Evolutionary conservation across 2,888 invertebrate genomes (phyloP), one percentile per base, ranked within the genome.

Genomic region (Deilephila porcellus): DNA sequence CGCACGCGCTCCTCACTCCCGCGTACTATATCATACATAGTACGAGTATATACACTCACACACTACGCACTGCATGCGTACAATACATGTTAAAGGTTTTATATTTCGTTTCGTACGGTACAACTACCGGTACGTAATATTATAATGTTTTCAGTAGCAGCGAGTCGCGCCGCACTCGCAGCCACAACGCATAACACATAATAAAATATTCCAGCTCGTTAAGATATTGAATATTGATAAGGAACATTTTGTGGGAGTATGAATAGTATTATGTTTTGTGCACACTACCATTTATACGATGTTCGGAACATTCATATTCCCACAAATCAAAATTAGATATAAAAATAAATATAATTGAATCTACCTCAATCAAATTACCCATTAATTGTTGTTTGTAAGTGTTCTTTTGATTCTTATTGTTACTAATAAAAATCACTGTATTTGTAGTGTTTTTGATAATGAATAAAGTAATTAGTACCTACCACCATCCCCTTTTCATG

Each of bases 281-380:
- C 67, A 52, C 67, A n/a, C 52, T 67, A 62, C n/a, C 17, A 29
- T 53, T 74, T 62, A 73, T 53, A 71, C 63, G 71, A 71, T 67
- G 64, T 71, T 56, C 19, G 32, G 7, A 63, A 60, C 34, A 19
- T 76, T 78, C 81, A 80, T 83, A 82, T 81, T 79, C 83, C 82
- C 85, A 83, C 83, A 83, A 76, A 80, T 78, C 73, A 74, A 80
- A 81, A 82, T 86, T 91, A 91, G 88, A 88, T 89, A 82, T 83
- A 81, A 80, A 86, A 89, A 87, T 85, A 87, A 79, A 45, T 84
- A 85, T 84, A 88, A 89, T 90, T 88, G 87, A 92, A 94, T 93
- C 93, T 94, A 94, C 94, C 94, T 94, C 94, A 94, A 93, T 91
- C 90, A 93, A 93, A 93, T 91, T 93, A 93, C 92, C 93, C 92